Base-by-base conservation (phyloP, 2,113 vertebrate species). In the Triplophysa rosa region DNA sequence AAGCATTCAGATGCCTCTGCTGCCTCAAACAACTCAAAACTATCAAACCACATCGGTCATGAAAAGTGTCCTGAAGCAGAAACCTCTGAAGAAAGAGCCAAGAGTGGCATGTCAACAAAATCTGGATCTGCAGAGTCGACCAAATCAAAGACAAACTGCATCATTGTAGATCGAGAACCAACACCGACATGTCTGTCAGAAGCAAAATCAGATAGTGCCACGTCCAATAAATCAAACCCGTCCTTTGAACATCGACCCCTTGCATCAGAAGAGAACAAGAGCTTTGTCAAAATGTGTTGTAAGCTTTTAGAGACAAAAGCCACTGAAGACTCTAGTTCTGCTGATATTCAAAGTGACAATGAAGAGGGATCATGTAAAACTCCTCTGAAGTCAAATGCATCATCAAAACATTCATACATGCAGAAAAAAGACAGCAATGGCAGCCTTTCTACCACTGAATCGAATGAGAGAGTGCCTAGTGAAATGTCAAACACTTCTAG, bases 241-340 rank as follows among this genome's bases (percentile, higher is more conserved):
- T 59, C 49, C 37, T 80, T 23, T 24, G 63, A 80, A 47, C 42
- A 49, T 52, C 40, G 4, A 19, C 19, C 64, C 16, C 65, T 37
- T 21, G 14, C 13, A 24, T 77, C 73, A 19, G 29, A 40, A 23
- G 17, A 40, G 67, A 88, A 86, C 29, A 9, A 33, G 66, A 88
- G 79, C 78, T 89, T 88, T 78, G 82, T 77, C 24, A 88, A 84
- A 72, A 80, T 85, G 70, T 61, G 59, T 12, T 37, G 40, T 26
- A 83, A 78, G n/a, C 84, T 87, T 40, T 2, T 58, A 10, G 47
- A 0, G 26, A 56, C 40, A 52, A 42, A 58, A 45, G 33, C 64
- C 24, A 59, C 66, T 29, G n/a, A 16, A 17, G 63, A 79, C 17
- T 77, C 40, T 23, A 79, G 68, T 10, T 42, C 9, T 79, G 67